phyloP scores from a whole-genome alignment of 2,797 vertebrate genomes.

The Cebuella pygmaea region DNA sequence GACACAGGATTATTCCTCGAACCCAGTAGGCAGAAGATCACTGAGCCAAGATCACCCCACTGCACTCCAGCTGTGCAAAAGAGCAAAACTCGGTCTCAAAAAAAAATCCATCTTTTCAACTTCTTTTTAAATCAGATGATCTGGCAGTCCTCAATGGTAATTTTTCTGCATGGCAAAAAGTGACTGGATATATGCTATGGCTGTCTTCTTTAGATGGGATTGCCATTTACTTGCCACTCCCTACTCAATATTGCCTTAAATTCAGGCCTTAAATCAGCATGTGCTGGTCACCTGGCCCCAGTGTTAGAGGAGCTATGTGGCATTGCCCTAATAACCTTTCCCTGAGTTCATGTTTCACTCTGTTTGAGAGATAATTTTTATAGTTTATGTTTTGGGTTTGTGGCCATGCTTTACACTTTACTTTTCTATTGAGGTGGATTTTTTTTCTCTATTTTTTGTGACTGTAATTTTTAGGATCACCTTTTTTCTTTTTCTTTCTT shows the following conservation, averaged over 20 bases:
- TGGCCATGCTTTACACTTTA: not conserved
- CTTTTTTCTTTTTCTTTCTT: no score
- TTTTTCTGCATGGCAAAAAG: not conserved
- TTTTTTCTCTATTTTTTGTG: not conserved
- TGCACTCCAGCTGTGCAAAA: not conserved
- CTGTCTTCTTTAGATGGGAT: not conserved
- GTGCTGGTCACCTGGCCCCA: not conserved
- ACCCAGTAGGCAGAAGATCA: not conserved
- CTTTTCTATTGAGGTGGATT: not conserved
- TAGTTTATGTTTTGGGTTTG: not conserved
- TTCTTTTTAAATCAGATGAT: not conserved
- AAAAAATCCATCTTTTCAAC: conserved; percentile 17
- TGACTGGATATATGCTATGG: not conserved
- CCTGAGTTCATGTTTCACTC: not conserved
- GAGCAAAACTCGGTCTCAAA: not conserved
- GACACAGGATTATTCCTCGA: not conserved
- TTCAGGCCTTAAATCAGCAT: not conserved
- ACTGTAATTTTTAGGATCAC: not conserved
- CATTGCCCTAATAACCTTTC: not conserved
- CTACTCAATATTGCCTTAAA: not conserved
- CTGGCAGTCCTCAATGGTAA: not conserved
- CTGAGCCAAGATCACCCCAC: not conserved
- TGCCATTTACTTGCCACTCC: not conserved
- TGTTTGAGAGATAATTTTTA: not conserved
- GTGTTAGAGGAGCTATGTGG: not conserved